Evolutionary conservation across 1,140 invertebrate species (phyloP).

Genomic region (Ylistrum balloti): DNA sequence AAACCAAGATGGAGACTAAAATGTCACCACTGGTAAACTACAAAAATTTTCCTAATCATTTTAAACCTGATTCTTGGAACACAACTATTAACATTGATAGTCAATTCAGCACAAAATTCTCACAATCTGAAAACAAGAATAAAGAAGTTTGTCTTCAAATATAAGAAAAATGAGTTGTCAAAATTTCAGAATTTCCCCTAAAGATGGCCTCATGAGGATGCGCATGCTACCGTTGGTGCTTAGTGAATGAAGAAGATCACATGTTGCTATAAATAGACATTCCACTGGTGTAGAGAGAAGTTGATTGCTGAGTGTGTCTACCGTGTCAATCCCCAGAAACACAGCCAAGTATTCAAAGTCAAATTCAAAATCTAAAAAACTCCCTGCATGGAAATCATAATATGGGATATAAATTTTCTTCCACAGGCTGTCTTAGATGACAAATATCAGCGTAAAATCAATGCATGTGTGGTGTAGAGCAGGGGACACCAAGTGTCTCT

Average conservation of each 20-base stretch:
- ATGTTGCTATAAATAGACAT: conserved; percentile 56
- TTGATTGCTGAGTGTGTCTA: conserved; percentile 36
- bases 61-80: not conserved
- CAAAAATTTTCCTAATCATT: not conserved
- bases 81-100: not conserved
- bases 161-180: not conserved
- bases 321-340: conserved; percentile 48
- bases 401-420: conserved; percentile 40
- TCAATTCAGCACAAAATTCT: not conserved
- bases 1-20: conserved; percentile 33
- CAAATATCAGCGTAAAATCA: conserved; percentile 4
- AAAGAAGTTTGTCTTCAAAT: not conserved
- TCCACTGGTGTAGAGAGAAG: conserved; percentile 44
- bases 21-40: not conserved
- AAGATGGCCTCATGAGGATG: conserved; percentile 46
- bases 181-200: not conserved
- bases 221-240: conserved; percentile 42
- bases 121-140: not conserved
- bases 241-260: conserved; percentile 59
- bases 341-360: conserved; percentile 45
- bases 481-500: not conserved
- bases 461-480: not conserved
- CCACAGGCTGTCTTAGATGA: conserved; percentile 15
- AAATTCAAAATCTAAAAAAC: conserved; percentile 41
- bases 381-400: not conserved